A percentile compares a stretch with the other conserved stretches of the same genome.
phyloP scores from a whole-genome alignment of 1,140 invertebrate species.

The Micrasema longulum region DNA sequence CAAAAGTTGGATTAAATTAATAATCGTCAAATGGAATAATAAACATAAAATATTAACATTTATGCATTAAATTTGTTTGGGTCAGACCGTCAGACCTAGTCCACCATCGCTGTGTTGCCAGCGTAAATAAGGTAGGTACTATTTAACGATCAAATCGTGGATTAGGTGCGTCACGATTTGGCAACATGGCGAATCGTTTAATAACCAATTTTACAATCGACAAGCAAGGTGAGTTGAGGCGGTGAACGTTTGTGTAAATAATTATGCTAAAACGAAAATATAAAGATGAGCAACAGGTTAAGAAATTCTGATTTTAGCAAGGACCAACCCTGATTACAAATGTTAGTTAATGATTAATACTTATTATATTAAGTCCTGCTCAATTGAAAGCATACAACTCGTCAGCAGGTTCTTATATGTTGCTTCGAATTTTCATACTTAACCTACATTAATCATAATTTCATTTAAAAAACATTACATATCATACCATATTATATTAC shows the following conservation, averaged over 20 bases:
- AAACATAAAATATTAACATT: conserved; percentile 7
- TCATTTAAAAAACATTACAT: no score
- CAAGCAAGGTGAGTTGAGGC: conserved; percentile 14
- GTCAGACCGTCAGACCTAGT: neutral
- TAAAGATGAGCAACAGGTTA: neutral
- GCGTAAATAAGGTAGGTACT: conserved; percentile 15
- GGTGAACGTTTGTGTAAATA: conserved; percentile 11
- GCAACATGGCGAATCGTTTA: conserved; percentile 15
- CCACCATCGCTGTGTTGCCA: neutral
- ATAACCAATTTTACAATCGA: conserved; percentile 24
- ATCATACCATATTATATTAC: no score
- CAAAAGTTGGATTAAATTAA: neutral
- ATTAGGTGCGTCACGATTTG: conserved; percentile 8
- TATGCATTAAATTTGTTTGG: neutral
- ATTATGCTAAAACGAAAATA: neutral
- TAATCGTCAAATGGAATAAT: conserved; percentile 21
- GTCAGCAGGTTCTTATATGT: no score
- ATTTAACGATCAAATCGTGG: conserved; percentile 20
- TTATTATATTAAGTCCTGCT: no score
- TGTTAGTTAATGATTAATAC: no score
- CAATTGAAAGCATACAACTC: no score
- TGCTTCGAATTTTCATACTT: no score
- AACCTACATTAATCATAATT: no score
- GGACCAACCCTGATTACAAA: no score
- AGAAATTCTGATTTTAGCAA: neutral